Evolutionary conservation across 2,113 vertebrate species (phyloP), one percentile per base, ranked within the genome.

Genomic region (Nicator chloris): DNA sequence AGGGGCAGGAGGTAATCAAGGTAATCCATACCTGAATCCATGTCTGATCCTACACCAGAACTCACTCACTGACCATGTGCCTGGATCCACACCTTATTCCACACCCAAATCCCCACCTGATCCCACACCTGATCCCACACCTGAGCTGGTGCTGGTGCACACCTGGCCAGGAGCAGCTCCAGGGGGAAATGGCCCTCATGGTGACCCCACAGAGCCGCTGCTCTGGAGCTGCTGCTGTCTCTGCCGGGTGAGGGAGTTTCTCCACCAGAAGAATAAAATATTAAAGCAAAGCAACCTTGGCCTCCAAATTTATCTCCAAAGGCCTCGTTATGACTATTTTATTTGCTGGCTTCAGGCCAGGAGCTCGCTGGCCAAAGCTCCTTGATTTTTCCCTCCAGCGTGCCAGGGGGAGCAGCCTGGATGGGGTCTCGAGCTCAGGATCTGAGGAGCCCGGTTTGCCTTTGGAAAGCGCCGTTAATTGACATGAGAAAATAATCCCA

Each of bases 401-500:
- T 21, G 30, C 72, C 0, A 4, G 63, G 71, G 91, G 70, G 75
- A 95, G 94, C 87, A 88, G 73, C 78, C 92, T 96, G 93, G 93
- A 88, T 0, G 0, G 28, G 66, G 50, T 94, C 96, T 96, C 77
- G 0, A 50, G 86, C 78, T 91, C 77, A 18, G 95, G 92, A 60
- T 93, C 82, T 20, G 69, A 88, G 88, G 57, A 95, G 93, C 80
- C 69, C 2, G 13, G 82, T 44, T 96, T 93, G 79, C 95, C 92
- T 97, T 96, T 95, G 89, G 86, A 92, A 96, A 95, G 51, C 14
- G 9, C 66, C 0, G 5, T 91, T 94, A 95, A 95, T 91, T 96
- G 94, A 95, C 96, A 96, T 91, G 94, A 95, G 96, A 96, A 96
- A 96, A 95, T 82, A 70, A 93, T 94, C 80, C 96, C 44, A 64